These are phyloP conservation scores for Penelope pileata DNA, from an alignment of 2,113 vertebrate species.

Conservation along the genomic window DNA sequence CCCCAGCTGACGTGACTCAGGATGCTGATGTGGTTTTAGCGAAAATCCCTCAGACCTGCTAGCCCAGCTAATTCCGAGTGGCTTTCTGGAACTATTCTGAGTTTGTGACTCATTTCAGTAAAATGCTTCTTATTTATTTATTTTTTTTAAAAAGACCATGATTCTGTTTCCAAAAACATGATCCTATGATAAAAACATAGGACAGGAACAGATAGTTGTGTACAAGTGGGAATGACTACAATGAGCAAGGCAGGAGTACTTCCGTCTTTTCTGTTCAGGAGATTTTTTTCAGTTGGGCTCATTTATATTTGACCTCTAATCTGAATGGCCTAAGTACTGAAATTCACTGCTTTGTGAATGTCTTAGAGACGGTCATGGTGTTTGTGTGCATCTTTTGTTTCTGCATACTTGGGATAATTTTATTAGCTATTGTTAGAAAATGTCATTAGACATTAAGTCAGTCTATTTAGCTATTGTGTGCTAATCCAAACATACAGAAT, in stretches of 20 bases:
- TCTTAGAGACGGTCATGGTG: neutral
- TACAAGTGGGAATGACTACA: neutral
- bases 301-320: neutral
- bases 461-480: slow-evolving; percentile 45
- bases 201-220: neutral
- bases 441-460: slow-evolving; percentile 46
- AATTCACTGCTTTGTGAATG: neutral
- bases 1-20: neutral
- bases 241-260: neutral
- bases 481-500: slow-evolving; percentile 30
- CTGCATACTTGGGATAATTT: slow-evolving; percentile 18
- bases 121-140: neutral
- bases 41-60: neutral
- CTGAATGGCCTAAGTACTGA: neutral
- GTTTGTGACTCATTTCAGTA: neutral
- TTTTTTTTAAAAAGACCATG: neutral
- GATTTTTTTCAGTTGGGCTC: neutral
- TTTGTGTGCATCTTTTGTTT: neutral
- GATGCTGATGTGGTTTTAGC: neutral
- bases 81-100: neutral
- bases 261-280: neutral
- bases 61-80: neutral
- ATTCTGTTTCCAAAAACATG: neutral
- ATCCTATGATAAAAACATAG: neutral
- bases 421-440: slow-evolving; percentile 47